Base-by-base conservation (phyloP, 1,140 invertebrate species). In the Bombus soroeensis region DNA sequence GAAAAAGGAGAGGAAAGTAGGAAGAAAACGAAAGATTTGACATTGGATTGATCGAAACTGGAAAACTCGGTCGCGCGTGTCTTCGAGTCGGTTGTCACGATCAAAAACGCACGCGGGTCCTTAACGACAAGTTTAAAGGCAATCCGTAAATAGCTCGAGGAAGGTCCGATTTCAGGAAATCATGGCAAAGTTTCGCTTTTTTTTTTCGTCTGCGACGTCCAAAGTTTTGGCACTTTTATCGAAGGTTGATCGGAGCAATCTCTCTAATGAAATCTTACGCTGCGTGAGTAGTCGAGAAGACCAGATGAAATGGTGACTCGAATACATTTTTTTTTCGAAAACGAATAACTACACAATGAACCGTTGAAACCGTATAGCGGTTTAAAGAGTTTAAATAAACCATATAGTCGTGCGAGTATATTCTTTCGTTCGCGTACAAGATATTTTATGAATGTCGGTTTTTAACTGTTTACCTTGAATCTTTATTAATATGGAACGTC, bases 91-190 rank as follows among this genome's bases (percentile, higher is more conserved):
- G 47, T 18, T 8, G 75, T 84, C 82, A 79, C 75, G 53, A 84
- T 84, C 74, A 71, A 66, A 84, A 66, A 84, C 73, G 41, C 12
- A 22, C 6, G 47, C 6, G 22, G 10, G 8, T 59, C n/a, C 64
- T 59, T 34, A 78, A 78, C 59, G 59, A 83, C 73, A 62, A 22
- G 34, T 53, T 77, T 76, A 76, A 76, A 37, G n/a, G 37, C 37
- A 12, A 37, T 41, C 75, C 39, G 75, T 64, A 84, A 84, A 84
- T 84, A 84, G n/a, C 82, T 72, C 37, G 32, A 25, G 8, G 82
- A 66, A 71, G 66, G 64, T 72, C 66, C 37, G 74, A 57, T 13
- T 59, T 78, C 37, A n/a, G 47, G 43, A 59, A 25, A 75, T n/a
- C 22, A 64, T 79, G 75, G 75, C 82, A 77, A 84, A 59, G 47